Base-by-base conservation (phyloP, 2,797 vertebrate species). In the Etheostoma nigrum region DNA sequence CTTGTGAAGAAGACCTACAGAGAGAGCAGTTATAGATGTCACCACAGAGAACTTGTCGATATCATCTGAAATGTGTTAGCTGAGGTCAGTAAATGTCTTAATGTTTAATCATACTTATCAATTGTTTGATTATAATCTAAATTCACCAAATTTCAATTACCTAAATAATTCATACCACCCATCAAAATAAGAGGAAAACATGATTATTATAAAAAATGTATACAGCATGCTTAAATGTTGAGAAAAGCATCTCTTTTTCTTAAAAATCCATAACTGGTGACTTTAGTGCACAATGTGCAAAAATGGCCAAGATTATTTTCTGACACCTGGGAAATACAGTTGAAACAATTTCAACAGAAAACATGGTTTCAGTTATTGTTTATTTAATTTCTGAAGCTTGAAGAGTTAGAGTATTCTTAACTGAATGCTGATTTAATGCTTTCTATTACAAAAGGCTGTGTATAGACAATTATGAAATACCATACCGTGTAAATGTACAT, bases 401-500 rank as follows among this genome's bases (percentile, higher is more conserved):
- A 19, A 6, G 5, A 58, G n/a, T 33, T 67, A 6, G 18, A 44
- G 14, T 21, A 27, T 16, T 21, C 6, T 61, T 8, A 48, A 40
- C 5, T 51, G 21, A 65, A 30, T 25, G 33, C 4, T 67, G 2
- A 36, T 59, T 67, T 47, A 47, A 57, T 21, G 33, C 25, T 51
- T 54, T 23, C 40, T 53, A 25, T 48, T 9, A 5, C 1, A 53
- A 11, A 33, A 55, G 60, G 9, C 4, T 59, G 48, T 44, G 19
- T 40, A 65, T 25, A 60, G 52, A 55, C 27, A 21, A 23, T 62
- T 47, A n/a, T 51, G n/a, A 62, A 65, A 44, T 11, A 25, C 52
- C 1, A 23, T n/a, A 52, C 11, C 1, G 21, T 64, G 21, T 45
- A 67, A 14, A 5, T 59, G 52, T 52, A 12, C 6, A 3, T 25